Evolutionary conservation across 2,113 vertebrate genomes (phyloP).

Genomic region (Limnothrissa miodon): DNA sequence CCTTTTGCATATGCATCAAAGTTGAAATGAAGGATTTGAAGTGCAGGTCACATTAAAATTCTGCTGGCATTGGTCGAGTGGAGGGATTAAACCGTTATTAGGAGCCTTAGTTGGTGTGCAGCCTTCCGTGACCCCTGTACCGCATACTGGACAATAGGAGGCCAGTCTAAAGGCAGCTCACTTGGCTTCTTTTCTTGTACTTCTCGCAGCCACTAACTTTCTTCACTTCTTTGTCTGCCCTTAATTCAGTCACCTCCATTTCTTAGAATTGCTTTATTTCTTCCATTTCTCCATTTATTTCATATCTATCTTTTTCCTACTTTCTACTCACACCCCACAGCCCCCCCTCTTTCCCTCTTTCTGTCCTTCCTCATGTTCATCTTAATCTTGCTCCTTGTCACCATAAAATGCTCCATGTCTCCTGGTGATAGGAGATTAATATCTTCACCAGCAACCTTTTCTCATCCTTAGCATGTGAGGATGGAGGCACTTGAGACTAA

Average conservation of each 20-base stretch:
- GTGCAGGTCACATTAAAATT: constrained; percentile 35
- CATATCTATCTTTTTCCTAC: not conserved
- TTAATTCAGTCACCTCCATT: not conserved
- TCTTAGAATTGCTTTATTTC: not conserved
- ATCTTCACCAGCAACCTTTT: not conserved
- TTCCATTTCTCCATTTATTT: not conserved
- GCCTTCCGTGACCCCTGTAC: constrained; percentile 43
- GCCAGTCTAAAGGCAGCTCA: constrained; percentile 35
- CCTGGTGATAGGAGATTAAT: not conserved
- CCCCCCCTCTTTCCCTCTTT: not conserved
- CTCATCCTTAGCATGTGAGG: not conserved
- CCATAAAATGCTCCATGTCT: not conserved
- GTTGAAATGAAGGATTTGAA: not conserved
- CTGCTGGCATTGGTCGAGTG: constrained; percentile 43
- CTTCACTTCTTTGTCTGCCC: not conserved
- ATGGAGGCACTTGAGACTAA: not conserved
- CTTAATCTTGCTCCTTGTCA: constrained; percentile 30
- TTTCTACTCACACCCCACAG: not conserved
- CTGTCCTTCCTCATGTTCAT: constrained; percentile 31
- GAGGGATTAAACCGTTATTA: constrained; percentile 52
- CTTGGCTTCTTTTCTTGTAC: constrained; percentile 47
- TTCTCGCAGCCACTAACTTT: not conserved
- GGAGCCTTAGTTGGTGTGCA: constrained; percentile 45
- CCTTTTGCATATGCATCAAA: not conserved
- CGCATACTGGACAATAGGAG: constrained; percentile 20